Percentiles rank a stretch among this genome's conserved stretches.
Conservation (phyloP, 1,140 invertebrate genomes). For the Solenopsis fugax region DNA sequence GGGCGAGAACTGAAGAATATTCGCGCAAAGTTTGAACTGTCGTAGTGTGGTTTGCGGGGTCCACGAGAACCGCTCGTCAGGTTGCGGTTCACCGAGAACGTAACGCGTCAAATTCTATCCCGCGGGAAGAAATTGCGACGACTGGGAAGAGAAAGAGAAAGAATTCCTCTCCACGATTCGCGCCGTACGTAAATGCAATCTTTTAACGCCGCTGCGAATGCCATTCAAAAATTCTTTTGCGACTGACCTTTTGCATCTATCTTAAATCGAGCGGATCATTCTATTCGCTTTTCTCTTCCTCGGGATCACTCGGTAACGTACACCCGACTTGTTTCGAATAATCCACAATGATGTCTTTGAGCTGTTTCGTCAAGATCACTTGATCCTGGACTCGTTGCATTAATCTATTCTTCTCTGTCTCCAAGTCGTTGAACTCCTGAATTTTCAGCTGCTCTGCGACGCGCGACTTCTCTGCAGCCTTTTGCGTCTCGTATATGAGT, state of each 20-base stretch:
- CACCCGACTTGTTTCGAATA: constrained; percentile 18
- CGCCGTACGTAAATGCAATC: constrained; percentile 3
- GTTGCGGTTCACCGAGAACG: constrained; percentile 30
- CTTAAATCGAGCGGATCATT: not conserved
- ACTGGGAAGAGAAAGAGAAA: not conserved
- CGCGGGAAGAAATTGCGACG: not conserved
- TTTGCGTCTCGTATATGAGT: constrained; percentile 24
- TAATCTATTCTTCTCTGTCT: constrained; percentile 18
- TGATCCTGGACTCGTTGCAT: constrained; percentile 23
- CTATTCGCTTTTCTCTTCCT: not conserved
- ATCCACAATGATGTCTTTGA: constrained; percentile 29
- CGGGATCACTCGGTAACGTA: not conserved
- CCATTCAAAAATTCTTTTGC: not conserved
- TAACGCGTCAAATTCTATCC: constrained; percentile 26
- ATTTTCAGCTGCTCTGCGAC: not conserved
- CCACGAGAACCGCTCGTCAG: not conserved
- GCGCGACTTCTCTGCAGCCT: not conserved
- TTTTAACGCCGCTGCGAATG: constrained; percentile 1
- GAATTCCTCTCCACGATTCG: not conserved
- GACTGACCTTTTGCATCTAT: not conserved
- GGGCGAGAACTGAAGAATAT: constrained; percentile 21
- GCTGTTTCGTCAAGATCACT: constrained; percentile 31
- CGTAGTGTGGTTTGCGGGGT: not conserved
- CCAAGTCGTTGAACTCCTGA: constrained; percentile 10
- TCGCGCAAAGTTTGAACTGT: constrained; percentile 36